Evolutionary conservation across 2,113 vertebrate species (phyloP), one percentile per base, ranked within the genome.

Genomic region (Sapayoa aenigma): DNA sequence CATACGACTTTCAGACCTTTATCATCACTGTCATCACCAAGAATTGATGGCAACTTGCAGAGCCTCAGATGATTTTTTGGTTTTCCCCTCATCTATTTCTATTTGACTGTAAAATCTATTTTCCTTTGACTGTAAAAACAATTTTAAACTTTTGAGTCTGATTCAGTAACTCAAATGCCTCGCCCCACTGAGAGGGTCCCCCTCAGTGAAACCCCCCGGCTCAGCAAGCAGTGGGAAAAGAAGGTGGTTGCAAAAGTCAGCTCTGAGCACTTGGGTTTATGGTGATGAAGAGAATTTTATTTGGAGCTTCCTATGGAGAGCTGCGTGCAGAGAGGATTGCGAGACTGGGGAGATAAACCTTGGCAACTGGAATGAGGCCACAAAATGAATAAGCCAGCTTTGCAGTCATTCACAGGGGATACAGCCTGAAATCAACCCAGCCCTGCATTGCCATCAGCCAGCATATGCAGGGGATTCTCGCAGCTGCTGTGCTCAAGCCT

Each of bases 401-500:
- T 93, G 80, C 88, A 88, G 75, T 16, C 71, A 24, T 50, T 88
- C 92, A 31, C 88, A 35, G 31, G 95, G 95, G 95, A 94, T 30
- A 44, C 2, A 4, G 75, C 75, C 90, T 59, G 75, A 95, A 94
- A 95, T 92, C 78, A 49, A 80, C 88, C 73, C 85, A 30, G 76
- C 46, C 59, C 82, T 88, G 95, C 25, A 42, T 74, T 30, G 31
- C 90, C 95, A 76, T 58, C 94, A 91, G 31, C 88, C 92, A 86
- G 68, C 94, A 94, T 88, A 67, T 90, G 94, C 85, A 74, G 83
- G 90, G 88, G 83, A 92, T 95, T 86, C 95, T 91, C 92, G 37
- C 92, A 96, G 96, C 95, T 90, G 94, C 93, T 86, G 60, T 35
- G 72, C 76, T 94, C 73, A 25, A 95, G 91, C 80, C 80, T 90